phyloP scores from a whole-genome alignment of 2,888 invertebrate genomes.

The Melangyna quadrimaculata region DNA sequence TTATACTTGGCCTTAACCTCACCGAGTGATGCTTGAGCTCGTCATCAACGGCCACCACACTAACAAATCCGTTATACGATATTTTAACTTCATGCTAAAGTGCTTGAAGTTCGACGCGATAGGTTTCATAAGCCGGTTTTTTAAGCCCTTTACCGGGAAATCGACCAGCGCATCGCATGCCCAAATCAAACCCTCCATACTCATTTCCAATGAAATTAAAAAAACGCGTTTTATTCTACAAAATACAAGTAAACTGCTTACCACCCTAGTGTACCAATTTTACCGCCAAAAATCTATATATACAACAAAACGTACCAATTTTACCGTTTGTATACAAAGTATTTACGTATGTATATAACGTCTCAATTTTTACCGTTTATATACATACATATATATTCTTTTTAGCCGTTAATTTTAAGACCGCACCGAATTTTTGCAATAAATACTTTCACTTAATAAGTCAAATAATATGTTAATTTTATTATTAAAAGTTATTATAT shows the following conservation, averaged over 20 bases:
- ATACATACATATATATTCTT: not conserved
- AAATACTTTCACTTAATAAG: not conserved
- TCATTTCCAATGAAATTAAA: not conserved
- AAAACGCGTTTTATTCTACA: not conserved
- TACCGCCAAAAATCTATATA: not conserved
- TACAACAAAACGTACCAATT: not conserved
- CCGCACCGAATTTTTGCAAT: not conserved
- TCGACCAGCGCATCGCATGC: not conserved
- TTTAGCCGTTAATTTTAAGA: too few species aligned
- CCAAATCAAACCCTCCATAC: not conserved
- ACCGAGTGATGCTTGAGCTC: not conserved
- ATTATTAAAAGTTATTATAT: not conserved
- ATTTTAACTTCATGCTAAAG: not conserved
- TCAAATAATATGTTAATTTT: not conserved
- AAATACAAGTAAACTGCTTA: not conserved
- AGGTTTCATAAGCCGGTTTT: not conserved
- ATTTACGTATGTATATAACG: too few species aligned
- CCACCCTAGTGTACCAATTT: not conserved
- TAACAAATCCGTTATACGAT: not conserved
- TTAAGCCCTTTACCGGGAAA: not conserved
- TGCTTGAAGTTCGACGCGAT: not conserved
- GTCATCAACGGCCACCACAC: not conserved
- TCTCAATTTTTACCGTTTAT: too few species aligned
- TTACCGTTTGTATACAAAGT: too few species aligned
- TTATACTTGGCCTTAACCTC: not conserved